Conservation (phyloP, 2,797 vertebrate species). For the Tokudaia tokunoshimensis region DNA sequence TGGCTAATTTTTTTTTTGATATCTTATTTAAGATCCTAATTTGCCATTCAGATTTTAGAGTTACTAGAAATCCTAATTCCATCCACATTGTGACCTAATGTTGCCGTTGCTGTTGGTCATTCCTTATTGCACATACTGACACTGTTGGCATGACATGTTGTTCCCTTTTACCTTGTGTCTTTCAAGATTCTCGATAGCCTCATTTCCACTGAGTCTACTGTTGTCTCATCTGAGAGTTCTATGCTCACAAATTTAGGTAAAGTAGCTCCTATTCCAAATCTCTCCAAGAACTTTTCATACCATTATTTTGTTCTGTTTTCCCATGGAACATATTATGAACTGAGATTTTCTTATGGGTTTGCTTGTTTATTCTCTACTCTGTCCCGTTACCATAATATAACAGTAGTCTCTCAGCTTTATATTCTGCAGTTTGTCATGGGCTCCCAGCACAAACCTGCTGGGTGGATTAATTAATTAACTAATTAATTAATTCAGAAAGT, state of each 20-base stretch:
- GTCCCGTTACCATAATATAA: not conserved
- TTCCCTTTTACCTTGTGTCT: not conserved
- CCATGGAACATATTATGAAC: conserved; percentile 17
- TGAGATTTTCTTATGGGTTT: not conserved
- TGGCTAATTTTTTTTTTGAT: conserved; percentile 53
- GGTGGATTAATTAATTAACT: not conserved
- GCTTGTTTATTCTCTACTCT: conserved; percentile 12
- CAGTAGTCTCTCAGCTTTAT: not conserved
- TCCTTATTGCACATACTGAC: not conserved
- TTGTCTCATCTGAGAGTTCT: conserved; percentile 37
- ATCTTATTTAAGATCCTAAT: not conserved
- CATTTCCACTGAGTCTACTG: not conserved
- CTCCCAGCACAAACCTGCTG: not conserved
- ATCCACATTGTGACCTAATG: not conserved
- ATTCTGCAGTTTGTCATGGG: not conserved
- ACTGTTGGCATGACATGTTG: not conserved
- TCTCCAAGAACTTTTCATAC: not conserved
- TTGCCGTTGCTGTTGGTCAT: not conserved
- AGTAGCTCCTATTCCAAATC: not conserved
- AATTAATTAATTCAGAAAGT: conserved; percentile 10
- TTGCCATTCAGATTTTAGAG: conserved; percentile 42
- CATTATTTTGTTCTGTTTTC: conserved; percentile 54
- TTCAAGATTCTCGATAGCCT: not conserved
- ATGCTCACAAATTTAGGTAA: conserved; percentile 5
- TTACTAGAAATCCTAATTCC: not conserved